Evolutionary conservation across 2,113 vertebrate species (phyloP), one percentile per base, ranked within the genome.

Genomic region (Toxostoma redivivum): DNA sequence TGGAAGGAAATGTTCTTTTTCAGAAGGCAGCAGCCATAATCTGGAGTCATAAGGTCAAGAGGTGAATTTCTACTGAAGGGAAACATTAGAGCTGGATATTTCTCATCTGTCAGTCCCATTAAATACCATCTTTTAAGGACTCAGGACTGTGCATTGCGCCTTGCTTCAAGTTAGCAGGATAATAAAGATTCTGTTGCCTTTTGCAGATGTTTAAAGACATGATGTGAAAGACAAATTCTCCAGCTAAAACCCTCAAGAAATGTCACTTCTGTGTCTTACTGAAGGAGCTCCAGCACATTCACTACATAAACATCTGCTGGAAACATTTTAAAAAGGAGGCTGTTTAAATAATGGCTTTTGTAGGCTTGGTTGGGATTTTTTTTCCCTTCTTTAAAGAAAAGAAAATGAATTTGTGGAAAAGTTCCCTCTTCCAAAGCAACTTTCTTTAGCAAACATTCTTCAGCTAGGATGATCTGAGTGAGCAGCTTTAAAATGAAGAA

Each of bases 181-280:
- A 97, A 96, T 97, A 97, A 97, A 98, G 97, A 98, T 97, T 96
- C 96, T 91, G 95, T 97, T 97, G 96, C 88, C 96, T 97, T 96
- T 96, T 97, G 92, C 97, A 98, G 97, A 98, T 98, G 97, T 98
- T 98, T 98, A 97, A 98, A 98, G 96, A 97, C 96, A 97, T 86
- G 93, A 97, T 94, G 95, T 61, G 94, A 97, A 97, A 97, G 96
- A 98, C 94, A 95, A 97, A 97, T 95, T 97, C 97, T 97, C 97
- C 95, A 97, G 77, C 78, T 86, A 97, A 97, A 98, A 98, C 96
- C 98, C 97, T 96, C 97, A 96, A 98, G 98, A 98, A 98, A 98
- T 97, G 96, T 95, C 96, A 97, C 94, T 98, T 98, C 82, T 96
- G 88, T 97, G 90, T 96, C 97, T 98, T 97, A 90, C 96, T 74